Evolutionary conservation across 2,113 vertebrate species (phyloP), one percentile per base, ranked within the genome.

Genomic region (Trinectes maculatus): DNA sequence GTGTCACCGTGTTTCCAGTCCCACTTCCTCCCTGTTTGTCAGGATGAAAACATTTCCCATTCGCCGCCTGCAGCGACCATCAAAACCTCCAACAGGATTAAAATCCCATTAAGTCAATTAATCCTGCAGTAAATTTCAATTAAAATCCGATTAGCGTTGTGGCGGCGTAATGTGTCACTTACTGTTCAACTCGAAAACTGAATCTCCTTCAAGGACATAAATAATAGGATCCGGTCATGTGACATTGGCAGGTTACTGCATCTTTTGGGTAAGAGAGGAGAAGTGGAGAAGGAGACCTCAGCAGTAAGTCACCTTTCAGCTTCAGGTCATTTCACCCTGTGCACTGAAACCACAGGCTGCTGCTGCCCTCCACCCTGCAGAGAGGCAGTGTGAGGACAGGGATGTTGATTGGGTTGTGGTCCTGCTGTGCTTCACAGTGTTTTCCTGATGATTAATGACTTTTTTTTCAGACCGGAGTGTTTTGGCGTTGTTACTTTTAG

Each of bases 231-330:
- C 13, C 1, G 2, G 2, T 18, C 21, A 56, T 21, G 24, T 47
- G 51, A 19, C 10, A 8, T 21, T n/a, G n/a, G n/a, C n/a, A n/a
- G n/a, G n/a, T n/a, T n/a, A n/a, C n/a, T n/a, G n/a, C n/a, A n/a
- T n/a, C n/a, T 43, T 64, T 71, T 42, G 3, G 24, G 10, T 12
- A 13, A 21, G 5, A 22, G 9, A 5, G n/a, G n/a, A n/a, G n/a
- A n/a, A n/a, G n/a, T n/a, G n/a, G n/a, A n/a, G n/a, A n/a, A n/a
- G n/a, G n/a, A 64, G 49, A 73, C 25, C 31, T 28, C 25, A n/a
- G n/a, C n/a, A n/a, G n/a, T n/a, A n/a, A n/a, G n/a, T 70, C 51
- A 76, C 59, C 65, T 46, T 19, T 58, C 6, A 10, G 10, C 26
- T 42, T 37, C 4, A 21, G 71, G 44, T 21, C 11, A 71, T 28